phyloP scores from a whole-genome alignment of 2,888 invertebrate genomes.

The Cheilosia scutellata region DNA sequence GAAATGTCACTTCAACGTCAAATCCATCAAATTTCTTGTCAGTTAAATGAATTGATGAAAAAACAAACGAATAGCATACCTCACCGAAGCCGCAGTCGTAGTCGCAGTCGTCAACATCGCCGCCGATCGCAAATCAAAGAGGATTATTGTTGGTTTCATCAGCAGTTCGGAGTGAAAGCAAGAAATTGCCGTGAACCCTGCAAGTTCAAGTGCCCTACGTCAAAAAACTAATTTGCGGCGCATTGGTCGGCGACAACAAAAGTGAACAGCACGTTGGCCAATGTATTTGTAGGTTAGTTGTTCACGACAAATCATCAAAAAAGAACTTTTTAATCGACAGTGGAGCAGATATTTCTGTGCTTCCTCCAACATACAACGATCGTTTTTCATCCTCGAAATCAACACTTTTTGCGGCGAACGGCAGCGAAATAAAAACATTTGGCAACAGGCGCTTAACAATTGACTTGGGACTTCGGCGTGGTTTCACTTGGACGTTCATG shows the following conservation, averaged over 20 bases:
- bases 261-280: constrained; percentile 5
- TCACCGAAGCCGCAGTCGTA: constrained; percentile 1
- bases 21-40: constrained; percentile 15
- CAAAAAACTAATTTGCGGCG: constrained; percentile 49
- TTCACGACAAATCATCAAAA: constrained; percentile 54
- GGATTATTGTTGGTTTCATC: constrained; percentile 56
- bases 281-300: constrained; percentile 11
- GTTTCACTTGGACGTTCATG: constrained; percentile 49
- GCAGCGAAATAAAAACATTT: constrained; percentile 1
- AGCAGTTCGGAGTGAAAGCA: constrained; percentile 27
- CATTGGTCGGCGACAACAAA: not conserved
- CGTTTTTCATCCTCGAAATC: not conserved
- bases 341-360: constrained; percentile 65
- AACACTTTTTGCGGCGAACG: not conserved
- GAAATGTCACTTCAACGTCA: constrained; percentile 6
- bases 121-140: not conserved
- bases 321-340: constrained; percentile 20
- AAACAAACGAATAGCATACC: not conserved
- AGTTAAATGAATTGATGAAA: constrained; percentile 6
- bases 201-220: not conserved
- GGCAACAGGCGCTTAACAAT: constrained; percentile 13
- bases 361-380: constrained; percentile 28
- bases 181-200: constrained; percentile 58
- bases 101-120: not conserved
- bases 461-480: constrained; percentile 4